Evolutionary conservation across 2,888 invertebrate species (phyloP).

Genomic region (Heliconius erato): DNA sequence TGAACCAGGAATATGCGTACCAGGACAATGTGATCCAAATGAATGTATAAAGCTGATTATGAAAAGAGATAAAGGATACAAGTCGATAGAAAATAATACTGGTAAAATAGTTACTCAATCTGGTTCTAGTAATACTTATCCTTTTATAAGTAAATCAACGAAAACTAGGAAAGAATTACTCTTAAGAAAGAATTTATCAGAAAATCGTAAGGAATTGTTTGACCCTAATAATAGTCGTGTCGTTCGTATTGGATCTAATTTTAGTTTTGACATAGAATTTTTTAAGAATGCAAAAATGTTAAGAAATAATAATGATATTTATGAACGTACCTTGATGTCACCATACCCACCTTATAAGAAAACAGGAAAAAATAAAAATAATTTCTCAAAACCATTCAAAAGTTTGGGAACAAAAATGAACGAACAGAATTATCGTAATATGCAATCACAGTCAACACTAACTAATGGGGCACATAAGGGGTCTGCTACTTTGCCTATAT

Average conservation of each 20-base stretch:
- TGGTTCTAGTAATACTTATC: slow-evolving; percentile 10
- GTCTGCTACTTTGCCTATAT: slow-evolving; percentile 45
- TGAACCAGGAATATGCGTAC: slow-evolving; percentile 62
- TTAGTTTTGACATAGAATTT: slow-evolving; percentile 51
- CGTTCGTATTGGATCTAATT: slow-evolving; percentile 51
- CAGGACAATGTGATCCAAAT: slow-evolving; percentile 61
- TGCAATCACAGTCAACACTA: slow-evolving; percentile 32
- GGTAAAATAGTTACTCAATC: background rate
- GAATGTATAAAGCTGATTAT: slow-evolving; percentile 54
- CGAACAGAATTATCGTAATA: slow-evolving; percentile 40
- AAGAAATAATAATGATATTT: slow-evolving; percentile 6
- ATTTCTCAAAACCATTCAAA: slow-evolving; percentile 27
- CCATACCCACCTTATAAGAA: slow-evolving; percentile 24
- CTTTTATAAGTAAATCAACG: slow-evolving; percentile 12
- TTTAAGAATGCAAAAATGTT: slow-evolving; percentile 43
- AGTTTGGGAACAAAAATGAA: slow-evolving; percentile 44
- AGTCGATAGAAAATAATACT: background rate
- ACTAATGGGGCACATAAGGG: slow-evolving; percentile 44
- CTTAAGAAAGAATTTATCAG: slow-evolving; percentile 4
- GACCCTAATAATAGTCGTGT: background rate
- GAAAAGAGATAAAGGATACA: slow-evolving; percentile 9
- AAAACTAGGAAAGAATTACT: slow-evolving; percentile 12
- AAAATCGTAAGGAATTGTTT: slow-evolving; percentile 28
- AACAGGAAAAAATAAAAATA: background rate
- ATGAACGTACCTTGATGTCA: background rate